Base-by-base conservation (phyloP, 2,113 vertebrate species). In the Serilophus lunatus region DNA sequence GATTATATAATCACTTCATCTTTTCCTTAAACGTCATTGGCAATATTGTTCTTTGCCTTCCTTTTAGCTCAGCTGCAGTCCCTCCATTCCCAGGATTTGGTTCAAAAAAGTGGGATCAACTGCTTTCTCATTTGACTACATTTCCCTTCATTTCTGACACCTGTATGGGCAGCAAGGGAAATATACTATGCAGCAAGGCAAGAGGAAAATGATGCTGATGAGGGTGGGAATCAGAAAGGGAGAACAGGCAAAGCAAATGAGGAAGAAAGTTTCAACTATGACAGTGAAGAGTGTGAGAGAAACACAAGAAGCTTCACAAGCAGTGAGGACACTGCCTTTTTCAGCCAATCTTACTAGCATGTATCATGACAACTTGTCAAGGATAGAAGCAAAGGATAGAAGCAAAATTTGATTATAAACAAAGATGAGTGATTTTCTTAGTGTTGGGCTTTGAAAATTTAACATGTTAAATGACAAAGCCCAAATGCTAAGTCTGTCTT, bases 321-420 rank as follows among this genome's bases (percentile, higher is more conserved):
- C 42, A 50, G 44, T 50, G 47, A 40, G 45, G 47, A 64, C 36
- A 3, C 77, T 63, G 51, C 19, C 15, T 90, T 49, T 95, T 77
- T 53, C 60, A 85, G 45, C n/a, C 40, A 49, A 20, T 36, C 36
- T 79, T 31, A 18, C 38, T 51, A 54, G 51, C 51, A 1, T 1
- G 40, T 75, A 75, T 64, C 40, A 33, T 50, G 89, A 86, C 76
- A 88, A 0, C 31, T 70, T 95, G 72, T 93, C 86, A 95, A 64
- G 54, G 31, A 49, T 49, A n/a, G 42, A 72, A 77, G 45, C 9
- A 13, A 82, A 88, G n/a, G n/a, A n/a, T n/a, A n/a, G n/a, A n/a
- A n/a, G n/a, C n/a, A n/a, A 92, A 92, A 93, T 92, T 95, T 92
- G 72, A 61, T 86, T 95, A 64, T 57, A 77, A 90, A 83, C 36